phyloP scores from a whole-genome alignment of 2,888 invertebrate genomes.

The Sarcophaga carnaria region DNA sequence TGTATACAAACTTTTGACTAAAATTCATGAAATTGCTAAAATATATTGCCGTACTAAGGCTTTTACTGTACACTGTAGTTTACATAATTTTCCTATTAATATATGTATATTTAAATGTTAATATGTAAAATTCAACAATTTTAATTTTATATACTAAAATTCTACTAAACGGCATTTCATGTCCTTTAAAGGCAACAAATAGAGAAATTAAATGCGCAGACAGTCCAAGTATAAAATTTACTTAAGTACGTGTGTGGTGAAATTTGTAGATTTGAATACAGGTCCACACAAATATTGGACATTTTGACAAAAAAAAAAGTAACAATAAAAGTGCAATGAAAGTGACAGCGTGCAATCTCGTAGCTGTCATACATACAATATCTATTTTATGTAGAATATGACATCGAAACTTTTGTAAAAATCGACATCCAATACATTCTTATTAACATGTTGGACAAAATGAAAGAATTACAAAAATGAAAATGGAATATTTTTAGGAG shows the following conservation, averaged over 20 bases:
- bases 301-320: constrained; percentile 51
- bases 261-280: not conserved
- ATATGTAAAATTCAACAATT: not conserved
- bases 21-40: too few relatives aligned
- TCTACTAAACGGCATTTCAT: constrained; percentile 22
- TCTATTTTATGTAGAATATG: not conserved
- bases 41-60: too few relatives aligned
- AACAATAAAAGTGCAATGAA: constrained; percentile 75
- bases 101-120: too few relatives aligned
- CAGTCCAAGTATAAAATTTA: not conserved
- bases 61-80: too few relatives aligned
- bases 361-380: constrained; percentile 11
- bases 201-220: constrained; percentile 29
- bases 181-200: constrained; percentile 39
- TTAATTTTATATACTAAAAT: constrained; percentile 13
- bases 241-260: not conserved
- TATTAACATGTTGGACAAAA: not conserved
- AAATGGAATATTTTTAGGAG: not conserved
- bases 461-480: constrained; percentile 20
- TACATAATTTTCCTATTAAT: too few relatives aligned
- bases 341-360: constrained; percentile 74
- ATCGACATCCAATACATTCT: not conserved
- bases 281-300: constrained; percentile 39
- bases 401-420: not conserved
- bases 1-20: too few relatives aligned